Evolutionary conservation across 2,797 vertebrate genomes (phyloP).

Genomic region (Lepilemur ruficaudatus): DNA sequence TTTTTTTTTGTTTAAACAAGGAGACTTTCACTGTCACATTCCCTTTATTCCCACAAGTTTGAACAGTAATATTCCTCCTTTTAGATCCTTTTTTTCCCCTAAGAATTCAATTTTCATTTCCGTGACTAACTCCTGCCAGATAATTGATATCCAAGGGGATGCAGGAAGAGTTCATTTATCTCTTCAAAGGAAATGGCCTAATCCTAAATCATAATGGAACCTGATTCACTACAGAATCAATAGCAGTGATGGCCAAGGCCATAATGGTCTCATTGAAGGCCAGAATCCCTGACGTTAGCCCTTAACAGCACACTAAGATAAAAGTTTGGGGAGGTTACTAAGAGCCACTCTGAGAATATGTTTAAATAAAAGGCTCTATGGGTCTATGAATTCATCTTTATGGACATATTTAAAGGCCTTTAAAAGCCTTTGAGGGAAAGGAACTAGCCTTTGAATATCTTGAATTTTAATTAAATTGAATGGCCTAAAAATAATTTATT

Average conservation of each 20-base stretch:
- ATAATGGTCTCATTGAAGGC: background rate
- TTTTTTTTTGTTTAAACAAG: background rate
- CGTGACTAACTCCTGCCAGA: background rate
- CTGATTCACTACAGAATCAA: slow-evolving; percentile 27
- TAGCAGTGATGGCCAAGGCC: background rate
- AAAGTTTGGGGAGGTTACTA: background rate
- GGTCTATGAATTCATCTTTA: slow-evolving; percentile 34
- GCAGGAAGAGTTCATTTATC: background rate
- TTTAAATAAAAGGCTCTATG: background rate
- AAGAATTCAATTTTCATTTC: slow-evolving; percentile 35
- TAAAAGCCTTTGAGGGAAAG: slow-evolving; percentile 5
- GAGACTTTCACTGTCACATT: background rate
- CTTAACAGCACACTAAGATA: background rate
- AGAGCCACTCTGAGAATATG: background rate
- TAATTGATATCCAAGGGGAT: background rate
- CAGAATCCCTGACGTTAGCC: background rate
- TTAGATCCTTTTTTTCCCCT: background rate
- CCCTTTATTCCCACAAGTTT: background rate
- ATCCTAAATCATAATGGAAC: slow-evolving; percentile 32
- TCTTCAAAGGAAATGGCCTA: slow-evolving; percentile 40
- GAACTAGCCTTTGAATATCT: slow-evolving; percentile 11
- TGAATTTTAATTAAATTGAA: slow-evolving; percentile 46
- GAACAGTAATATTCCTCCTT: background rate
- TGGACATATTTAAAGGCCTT: background rate
- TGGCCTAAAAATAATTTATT: background rate